A percentile compares a stretch with the other conserved stretches of the same genome.
These are phyloP conservation scores for Diphyllodes magnificus DNA, from an alignment of 2,113 vertebrate genomes.

Conservation along the genomic window DNA sequence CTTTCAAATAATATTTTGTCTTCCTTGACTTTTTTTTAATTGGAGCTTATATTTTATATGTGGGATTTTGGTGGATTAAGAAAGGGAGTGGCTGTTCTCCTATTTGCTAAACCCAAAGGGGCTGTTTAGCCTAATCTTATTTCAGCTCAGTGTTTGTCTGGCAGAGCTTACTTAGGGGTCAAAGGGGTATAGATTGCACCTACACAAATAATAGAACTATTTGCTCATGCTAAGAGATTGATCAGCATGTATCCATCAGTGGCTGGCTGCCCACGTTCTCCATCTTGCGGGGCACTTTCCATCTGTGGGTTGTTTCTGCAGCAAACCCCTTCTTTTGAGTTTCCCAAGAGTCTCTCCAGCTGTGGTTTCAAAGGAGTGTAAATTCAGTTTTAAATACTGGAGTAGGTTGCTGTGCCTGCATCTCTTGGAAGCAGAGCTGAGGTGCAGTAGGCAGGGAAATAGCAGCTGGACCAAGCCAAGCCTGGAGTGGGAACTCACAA, in stretches of 20 bases:
- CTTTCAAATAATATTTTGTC: background rate
- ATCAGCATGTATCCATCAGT: background rate
- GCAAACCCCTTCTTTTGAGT: background rate
- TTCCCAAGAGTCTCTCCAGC: background rate
- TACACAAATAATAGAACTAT: background rate
- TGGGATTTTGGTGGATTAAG: background rate
- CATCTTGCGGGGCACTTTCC: background rate
- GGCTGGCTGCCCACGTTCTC: background rate
- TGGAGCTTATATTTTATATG: background rate
- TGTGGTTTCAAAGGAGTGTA: background rate
- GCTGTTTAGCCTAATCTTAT: background rate
- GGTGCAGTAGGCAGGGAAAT: background rate
- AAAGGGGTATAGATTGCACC: slow-evolving; percentile 1
- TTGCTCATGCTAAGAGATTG: background rate
- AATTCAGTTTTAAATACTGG: background rate
- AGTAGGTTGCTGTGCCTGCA: background rate
- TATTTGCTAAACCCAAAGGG: background rate
- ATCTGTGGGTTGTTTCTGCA: background rate
- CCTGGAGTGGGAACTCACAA: background rate
- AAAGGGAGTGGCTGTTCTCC: background rate
- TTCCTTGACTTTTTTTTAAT: background rate
- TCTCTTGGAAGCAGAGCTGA: fast-evolving
- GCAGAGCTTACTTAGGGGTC: background rate
- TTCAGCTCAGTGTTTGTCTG: slow-evolving; percentile 15
- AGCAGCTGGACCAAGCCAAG: background rate